Base-by-base conservation (phyloP, 2,888 invertebrate genomes). In the Teleogryllus oceanicus region DNA sequence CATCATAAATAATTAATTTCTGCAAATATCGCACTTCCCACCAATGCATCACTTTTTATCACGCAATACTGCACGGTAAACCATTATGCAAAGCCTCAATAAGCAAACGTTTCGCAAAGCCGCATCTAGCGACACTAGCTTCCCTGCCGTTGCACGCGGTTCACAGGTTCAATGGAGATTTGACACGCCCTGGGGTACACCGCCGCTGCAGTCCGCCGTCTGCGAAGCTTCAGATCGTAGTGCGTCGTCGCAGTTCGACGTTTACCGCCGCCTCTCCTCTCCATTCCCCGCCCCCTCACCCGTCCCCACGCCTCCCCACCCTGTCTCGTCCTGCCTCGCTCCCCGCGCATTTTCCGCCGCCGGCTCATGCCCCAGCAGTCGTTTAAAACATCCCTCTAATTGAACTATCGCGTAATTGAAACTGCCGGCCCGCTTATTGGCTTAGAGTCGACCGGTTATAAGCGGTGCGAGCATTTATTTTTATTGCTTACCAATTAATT, bases 341-440 rank as follows among this genome's bases (percentile, higher is more conserved):
- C 37, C 37, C 37, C 3, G 16, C n/a, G 62, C 13, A 62, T 13
- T 62, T 62, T 2, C 62, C 62, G 13, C 62, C n/a, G 13, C 62
- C 62, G 16, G 62, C 37, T 37, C 37, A 37, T 37, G 37, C 13
- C 62, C 62, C 62, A 62, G n/a, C 62, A n/a, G n/a, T n/a, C 62
- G 16, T 62, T 62, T 62, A 62, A 62, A 62, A 62, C 62, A 62
- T 62, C n/a, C n/a, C 62, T 62, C 62, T 62, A 62, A 62, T 62
- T 62, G 62, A 62, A 62, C 62, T n/a, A 62, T 62, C 62, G 62
- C 16, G n/a, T 62, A 62, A 62, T 62, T 62, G 62, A 62, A 62
- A 62, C 62, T n/a, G n/a, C 62, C 62, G 62, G n/a, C 62, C n/a
- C 16, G 62, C 62, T 62, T 62, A 62, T 62, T 62, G 62, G 62